Evolutionary conservation across 2,113 vertebrate genomes (phyloP).

Genomic region (Chloebia gouldiae): DNA sequence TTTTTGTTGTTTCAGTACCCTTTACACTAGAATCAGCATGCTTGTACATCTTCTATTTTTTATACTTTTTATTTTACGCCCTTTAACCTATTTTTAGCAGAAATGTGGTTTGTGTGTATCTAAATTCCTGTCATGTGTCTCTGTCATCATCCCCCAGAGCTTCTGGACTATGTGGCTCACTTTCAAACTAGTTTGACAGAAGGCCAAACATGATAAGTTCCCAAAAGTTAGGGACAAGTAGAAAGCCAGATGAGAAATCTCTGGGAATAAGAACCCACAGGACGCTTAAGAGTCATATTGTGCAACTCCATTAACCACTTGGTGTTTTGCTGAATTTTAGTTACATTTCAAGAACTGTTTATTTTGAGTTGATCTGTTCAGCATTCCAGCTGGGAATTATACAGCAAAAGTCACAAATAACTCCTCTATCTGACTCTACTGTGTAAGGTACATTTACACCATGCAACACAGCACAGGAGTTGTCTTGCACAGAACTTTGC

Average conservation of each 20-base stretch:
- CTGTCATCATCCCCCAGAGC: not conserved
- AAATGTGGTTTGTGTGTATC: not conserved
- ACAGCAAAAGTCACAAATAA: not conserved
- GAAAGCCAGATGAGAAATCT: conserved; percentile 38
- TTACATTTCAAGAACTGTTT: not conserved
- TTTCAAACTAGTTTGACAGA: conserved; percentile 20
- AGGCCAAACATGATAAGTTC: conserved; percentile 40
- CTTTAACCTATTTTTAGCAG: conserved; percentile 7
- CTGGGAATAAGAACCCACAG: not conserved
- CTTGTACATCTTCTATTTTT: not conserved
- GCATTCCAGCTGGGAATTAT: not conserved
- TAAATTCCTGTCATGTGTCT: conserved; percentile 21
- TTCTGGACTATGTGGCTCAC: conserved; percentile 30
- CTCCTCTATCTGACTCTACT: not conserved
- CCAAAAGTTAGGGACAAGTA: conserved; percentile 25
- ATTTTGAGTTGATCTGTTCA: not conserved
- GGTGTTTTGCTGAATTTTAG: not conserved
- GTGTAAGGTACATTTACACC: not conserved
- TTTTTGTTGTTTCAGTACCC: not conserved
- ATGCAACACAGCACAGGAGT: not conserved
- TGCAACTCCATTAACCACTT: not conserved
- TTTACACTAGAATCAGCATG: not conserved
- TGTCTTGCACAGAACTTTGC: not conserved
- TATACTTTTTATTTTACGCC: not conserved
- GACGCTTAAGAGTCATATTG: not conserved